Evolutionary conservation across 2,888 invertebrate genomes (phyloP), one percentile per base, ranked within the genome.

Genomic region (Drosophila picticornis): DNA sequence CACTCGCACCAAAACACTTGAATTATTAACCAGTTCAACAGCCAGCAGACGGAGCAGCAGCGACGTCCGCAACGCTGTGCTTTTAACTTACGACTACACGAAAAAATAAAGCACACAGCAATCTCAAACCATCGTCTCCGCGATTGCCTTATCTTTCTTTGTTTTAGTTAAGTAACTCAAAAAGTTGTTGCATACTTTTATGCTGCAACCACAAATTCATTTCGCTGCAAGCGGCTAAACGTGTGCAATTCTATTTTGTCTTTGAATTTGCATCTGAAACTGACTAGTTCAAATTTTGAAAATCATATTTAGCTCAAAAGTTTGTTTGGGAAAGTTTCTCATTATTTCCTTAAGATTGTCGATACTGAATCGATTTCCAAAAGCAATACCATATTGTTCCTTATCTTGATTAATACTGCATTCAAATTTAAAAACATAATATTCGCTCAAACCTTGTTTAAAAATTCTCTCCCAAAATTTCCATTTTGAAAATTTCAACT

Each of bases 61-160:
- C 59, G 61, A 80, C 78, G 81, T 81, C 80, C 69, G 85, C 34
- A 72, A 75, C 66, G 75, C 68, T 70, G 62, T 71, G 74, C 85
- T 70, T 66, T 80, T 69, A 62, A 70, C 61, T 55, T 48, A 61
- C 74, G 84, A 85, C 85, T 85, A 80, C 75, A 38, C 58, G n/a
- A n/a, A n/a, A n/a, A n/a, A n/a, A n/a, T n/a, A n/a, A n/a, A n/a
- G n/a, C n/a, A n/a, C n/a, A n/a, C n/a, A n/a, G n/a, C n/a, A n/a
- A n/a, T n/a, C n/a, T n/a, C n/a, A n/a, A n/a, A n/a, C n/a, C n/a
- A n/a, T n/a, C n/a, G n/a, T n/a, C n/a, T n/a, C n/a, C n/a, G n/a
- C n/a, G n/a, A n/a, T n/a, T n/a, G n/a, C n/a, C n/a, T n/a, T n/a
- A n/a, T n/a, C n/a, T 61, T 71, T 57, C 52, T 40, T 55, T 55